Conservation (phyloP, 2,888 invertebrate genomes). For the Linnaemya vulpina region DNA sequence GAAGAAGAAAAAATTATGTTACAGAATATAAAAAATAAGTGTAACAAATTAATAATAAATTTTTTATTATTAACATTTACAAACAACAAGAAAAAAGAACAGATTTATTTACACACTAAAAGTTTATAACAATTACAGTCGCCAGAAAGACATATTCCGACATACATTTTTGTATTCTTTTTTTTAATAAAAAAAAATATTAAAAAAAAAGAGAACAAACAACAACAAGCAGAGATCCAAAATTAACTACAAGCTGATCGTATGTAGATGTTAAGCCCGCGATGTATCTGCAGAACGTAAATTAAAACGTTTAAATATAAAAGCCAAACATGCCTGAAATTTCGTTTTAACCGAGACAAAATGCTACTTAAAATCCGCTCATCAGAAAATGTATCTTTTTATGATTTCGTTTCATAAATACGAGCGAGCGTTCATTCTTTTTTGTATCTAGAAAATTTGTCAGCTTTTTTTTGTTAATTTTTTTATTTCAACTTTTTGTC, state of each 20-base stretch:
- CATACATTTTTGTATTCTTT: slow-evolving; percentile 22
- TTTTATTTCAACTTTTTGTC: slow-evolving; percentile 41
- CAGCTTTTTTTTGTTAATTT: neutral
- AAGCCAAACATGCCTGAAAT: slow-evolving; percentile 57
- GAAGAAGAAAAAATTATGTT: neutral
- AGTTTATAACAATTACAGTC: neutral
- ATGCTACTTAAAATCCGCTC: slow-evolving; percentile 61
- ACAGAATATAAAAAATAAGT: slow-evolving; percentile 54
- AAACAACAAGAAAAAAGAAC: neutral
- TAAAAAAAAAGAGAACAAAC: neutral
- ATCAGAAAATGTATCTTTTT: slow-evolving; percentile 37
- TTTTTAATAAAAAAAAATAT: slow-evolving; percentile 3
- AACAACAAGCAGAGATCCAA: neutral
- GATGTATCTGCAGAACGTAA: slow-evolving; percentile 39
- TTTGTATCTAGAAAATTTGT: slow-evolving; percentile 49
- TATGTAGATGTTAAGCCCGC: slow-evolving; percentile 31
- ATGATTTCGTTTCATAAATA: slow-evolving; percentile 25
- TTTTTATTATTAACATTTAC: slow-evolving; percentile 4
- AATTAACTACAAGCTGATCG: slow-evolving; percentile 24
- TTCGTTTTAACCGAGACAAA: slow-evolving; percentile 63
- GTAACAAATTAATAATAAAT: slow-evolving; percentile 65
- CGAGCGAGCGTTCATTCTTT: neutral
- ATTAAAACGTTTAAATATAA: slow-evolving; percentile 54
- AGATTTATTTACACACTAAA: neutral
- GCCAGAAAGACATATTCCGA: neutral